phyloP scores from a whole-genome alignment of 2,797 vertebrate species.

The Enteromius radiatus region DNA sequence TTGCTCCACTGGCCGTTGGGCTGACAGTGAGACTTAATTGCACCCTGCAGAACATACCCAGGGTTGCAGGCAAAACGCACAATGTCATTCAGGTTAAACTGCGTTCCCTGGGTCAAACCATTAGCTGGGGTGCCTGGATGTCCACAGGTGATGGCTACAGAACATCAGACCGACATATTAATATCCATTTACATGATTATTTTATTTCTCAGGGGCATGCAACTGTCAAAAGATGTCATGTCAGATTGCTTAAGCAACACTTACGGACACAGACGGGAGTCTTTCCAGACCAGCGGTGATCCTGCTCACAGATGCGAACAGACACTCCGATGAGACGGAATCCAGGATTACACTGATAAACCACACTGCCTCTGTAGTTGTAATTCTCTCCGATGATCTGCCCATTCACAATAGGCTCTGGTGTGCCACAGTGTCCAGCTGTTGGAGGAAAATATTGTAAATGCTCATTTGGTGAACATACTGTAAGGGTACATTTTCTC shows the following conservation, averaged over 20 bases:
- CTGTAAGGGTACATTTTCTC: background rate
- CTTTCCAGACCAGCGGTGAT: constrained; percentile 94
- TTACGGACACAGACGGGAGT: constrained; percentile 98
- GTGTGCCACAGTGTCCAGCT: constrained; percentile 96
- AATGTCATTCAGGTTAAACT: constrained; percentile 93
- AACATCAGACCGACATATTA: constrained; percentile 27
- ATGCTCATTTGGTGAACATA: background rate
- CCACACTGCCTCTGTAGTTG: constrained; percentile 95
- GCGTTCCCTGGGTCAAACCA: constrained; percentile 90
- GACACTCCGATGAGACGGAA: constrained; percentile 97
- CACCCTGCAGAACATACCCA: constrained; percentile 89
- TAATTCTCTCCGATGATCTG: constrained; percentile 97
- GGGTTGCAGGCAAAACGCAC: constrained; percentile 91
- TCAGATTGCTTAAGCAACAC: constrained; percentile 69
- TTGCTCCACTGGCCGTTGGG: constrained; percentile 95
- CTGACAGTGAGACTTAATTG: constrained; percentile 86
- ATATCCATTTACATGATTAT: background rate
- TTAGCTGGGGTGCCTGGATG: constrained; percentile 94
- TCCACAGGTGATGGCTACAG: constrained; percentile 93
- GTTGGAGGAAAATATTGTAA: constrained; percentile 11
- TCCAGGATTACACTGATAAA: constrained; percentile 95
- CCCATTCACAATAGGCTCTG: constrained; percentile 93
- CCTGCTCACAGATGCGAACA: constrained; percentile 97
- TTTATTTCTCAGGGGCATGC: background rate
- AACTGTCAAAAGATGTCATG: background rate